phyloP scores from a whole-genome alignment of 1,140 invertebrate genomes.

The Lamellibrachia luymesi region DNA sequence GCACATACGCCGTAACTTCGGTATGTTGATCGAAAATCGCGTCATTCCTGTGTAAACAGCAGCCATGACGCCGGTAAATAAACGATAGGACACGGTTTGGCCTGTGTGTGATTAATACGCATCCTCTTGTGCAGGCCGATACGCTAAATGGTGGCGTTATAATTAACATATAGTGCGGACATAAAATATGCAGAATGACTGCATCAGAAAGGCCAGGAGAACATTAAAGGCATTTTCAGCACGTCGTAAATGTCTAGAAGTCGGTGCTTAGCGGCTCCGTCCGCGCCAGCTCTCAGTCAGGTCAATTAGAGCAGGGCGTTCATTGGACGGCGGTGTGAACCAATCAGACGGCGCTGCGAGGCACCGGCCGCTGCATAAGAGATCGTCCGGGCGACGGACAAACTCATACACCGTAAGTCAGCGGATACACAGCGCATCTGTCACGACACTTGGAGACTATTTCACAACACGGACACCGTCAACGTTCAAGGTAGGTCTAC shows the following conservation, averaged over 20 bases:
- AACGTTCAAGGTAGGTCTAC: neutral
- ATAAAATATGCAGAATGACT: neutral
- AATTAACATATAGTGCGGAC: neutral
- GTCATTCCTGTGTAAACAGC: neutral
- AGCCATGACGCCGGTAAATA: neutral
- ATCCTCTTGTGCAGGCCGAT: neutral
- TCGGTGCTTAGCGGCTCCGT: neutral
- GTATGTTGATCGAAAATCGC: neutral
- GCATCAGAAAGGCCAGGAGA: neutral
- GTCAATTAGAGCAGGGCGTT: neutral
- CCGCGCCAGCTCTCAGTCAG: neutral
- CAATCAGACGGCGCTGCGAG: neutral
- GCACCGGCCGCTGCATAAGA: neutral
- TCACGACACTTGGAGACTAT: neutral
- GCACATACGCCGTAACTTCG: neutral
- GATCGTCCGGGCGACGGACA: neutral
- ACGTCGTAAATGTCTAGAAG: conserved; percentile 4
- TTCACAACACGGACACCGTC: neutral
- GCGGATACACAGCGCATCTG: neutral
- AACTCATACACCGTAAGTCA: neutral
- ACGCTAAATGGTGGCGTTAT: neutral
- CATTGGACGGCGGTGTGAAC: neutral
- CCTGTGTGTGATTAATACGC: neutral
- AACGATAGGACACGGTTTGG: neutral
- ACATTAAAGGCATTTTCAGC: neutral